Base-by-base conservation (phyloP, 1,140 invertebrate species). In the Solen grandis region DNA sequence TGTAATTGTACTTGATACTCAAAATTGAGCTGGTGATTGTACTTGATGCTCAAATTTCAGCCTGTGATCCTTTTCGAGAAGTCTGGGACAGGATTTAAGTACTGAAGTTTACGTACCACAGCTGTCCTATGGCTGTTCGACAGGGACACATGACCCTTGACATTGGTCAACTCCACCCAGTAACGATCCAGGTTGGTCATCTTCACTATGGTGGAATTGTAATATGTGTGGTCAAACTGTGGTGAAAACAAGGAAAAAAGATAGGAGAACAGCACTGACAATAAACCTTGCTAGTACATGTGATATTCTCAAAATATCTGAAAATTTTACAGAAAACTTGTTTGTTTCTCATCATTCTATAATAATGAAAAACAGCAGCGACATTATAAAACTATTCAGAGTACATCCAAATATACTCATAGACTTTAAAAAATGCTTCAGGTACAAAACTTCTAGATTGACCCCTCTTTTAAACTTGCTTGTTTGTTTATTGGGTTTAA, bases 61-160 rank as follows among this genome's bases (percentile, higher is more conserved):
- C n/a, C n/a, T n/a, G n/a, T n/a, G n/a, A n/a, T n/a, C n/a, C n/a
- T n/a, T n/a, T n/a, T n/a, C n/a, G n/a, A n/a, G n/a, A n/a, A n/a
- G n/a, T n/a, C n/a, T n/a, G n/a, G n/a, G n/a, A n/a, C n/a, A n/a
- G n/a, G n/a, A n/a, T n/a, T n/a, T n/a, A n/a, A n/a, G n/a, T n/a
- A n/a, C n/a, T n/a, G n/a, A n/a, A n/a, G n/a, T n/a, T 55, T 68
- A 94, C 95, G 94, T 93, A 97, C 96, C 68, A 96, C 96, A 62
- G 97, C 97, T 80, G 96, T 94, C 41, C 97, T 94, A 90, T 98
- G 96, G n/a, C 96, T 96, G 77, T 95, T 93, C 57, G 97, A 98
- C 16, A 99, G 93, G 78, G 97, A 93, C 13, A 93, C 89, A 90
- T 97, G 96, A 0, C 94, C 90, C 50, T 94, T 93, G 0, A 95